Percentiles rank a stretch among this genome's conserved stretches.
These are phyloP conservation scores for Cladopsammia gracilis DNA, from an alignment of 64 coral and sea anemone species.

Conservation along the genomic window DNA sequence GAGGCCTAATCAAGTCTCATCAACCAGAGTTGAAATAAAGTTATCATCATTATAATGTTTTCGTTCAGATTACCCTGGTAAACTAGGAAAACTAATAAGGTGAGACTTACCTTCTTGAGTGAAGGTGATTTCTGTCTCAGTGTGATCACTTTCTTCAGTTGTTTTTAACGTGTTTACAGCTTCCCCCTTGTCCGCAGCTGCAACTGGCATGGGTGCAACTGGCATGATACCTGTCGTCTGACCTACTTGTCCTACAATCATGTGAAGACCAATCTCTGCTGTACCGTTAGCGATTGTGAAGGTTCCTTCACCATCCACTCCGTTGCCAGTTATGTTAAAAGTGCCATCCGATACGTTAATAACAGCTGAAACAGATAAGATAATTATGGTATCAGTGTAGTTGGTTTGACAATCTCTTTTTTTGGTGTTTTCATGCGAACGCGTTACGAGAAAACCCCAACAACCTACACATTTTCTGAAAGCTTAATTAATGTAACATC, in stretches of 20 bases:
- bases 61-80: too few species aligned
- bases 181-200: neutral
- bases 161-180: slow-evolving; percentile 1
- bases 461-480: too few species aligned
- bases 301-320: slow-evolving; percentile 69
- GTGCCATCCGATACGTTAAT: slow-evolving; percentile 21
- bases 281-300: slow-evolving; percentile 29
- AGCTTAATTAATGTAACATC: too few species aligned
- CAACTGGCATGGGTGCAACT: neutral
- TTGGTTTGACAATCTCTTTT: too few species aligned
- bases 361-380: neutral
- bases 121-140: slow-evolving; percentile 19
- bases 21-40: too few species aligned
- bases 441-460: too few species aligned
- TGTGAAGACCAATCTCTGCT: slow-evolving; percentile 50
- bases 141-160: neutral
- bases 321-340: slow-evolving; percentile 62
- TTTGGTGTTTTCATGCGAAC: neutral
- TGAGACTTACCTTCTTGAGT: slow-evolving; percentile 14
- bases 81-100: too few species aligned
- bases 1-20: too few species aligned
- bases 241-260: slow-evolving; percentile 6
- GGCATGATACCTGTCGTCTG: too few species aligned
- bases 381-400: too few species aligned
- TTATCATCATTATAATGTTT: too few species aligned